Base-by-base conservation (phyloP, 2,797 vertebrate genomes). In the Pseudochirops cupreus region DNA sequence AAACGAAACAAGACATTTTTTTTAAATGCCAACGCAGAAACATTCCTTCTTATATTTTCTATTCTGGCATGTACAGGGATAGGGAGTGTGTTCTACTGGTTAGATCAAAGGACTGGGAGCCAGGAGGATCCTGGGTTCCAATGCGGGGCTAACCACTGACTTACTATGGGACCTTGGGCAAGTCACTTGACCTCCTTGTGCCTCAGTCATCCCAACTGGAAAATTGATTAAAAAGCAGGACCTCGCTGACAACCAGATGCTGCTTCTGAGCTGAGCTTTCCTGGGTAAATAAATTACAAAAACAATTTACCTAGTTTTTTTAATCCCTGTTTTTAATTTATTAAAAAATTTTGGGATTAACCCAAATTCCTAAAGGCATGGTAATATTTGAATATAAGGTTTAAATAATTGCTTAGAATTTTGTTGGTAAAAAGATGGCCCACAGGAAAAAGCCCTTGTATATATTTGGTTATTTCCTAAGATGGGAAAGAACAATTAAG, bases 241-340 rank as follows among this genome's bases (percentile, higher is more conserved):
- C 94, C 97, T 97, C 97, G 90, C 97, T 98, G 98, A 97, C 97
- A 98, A 98, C 82, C 97, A 98, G 97, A 98, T 98, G 98, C 93
- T 98, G 95, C 95, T 95, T 97, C 97, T 98, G 93, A 90, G 95
- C 97, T 97, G 96, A 98, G 97, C 96, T 98, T 98, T 97, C 53
- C 82, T 96, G 94, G 95, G 93, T 95, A 92, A 97, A 95, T 24
- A 91, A 98, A 97, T 95, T 92, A 97, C 91, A 93, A 95, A 97
- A 97, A 92, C 94, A 95, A 94, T 94, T 97, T 95, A 96, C n/a
- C 26, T 59, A 92, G 0, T 59, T 54, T 29, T 29, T 50, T 97
- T 94, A 94, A 96, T 94, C 82, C 74, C 89, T 93, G 52, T 97
- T 95, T 95, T 91, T 96, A 94, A 94, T 97, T 97, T 97, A 46